phyloP scores from a whole-genome alignment of 1,140 invertebrate species.

The Tribolium castaneum region DNA sequence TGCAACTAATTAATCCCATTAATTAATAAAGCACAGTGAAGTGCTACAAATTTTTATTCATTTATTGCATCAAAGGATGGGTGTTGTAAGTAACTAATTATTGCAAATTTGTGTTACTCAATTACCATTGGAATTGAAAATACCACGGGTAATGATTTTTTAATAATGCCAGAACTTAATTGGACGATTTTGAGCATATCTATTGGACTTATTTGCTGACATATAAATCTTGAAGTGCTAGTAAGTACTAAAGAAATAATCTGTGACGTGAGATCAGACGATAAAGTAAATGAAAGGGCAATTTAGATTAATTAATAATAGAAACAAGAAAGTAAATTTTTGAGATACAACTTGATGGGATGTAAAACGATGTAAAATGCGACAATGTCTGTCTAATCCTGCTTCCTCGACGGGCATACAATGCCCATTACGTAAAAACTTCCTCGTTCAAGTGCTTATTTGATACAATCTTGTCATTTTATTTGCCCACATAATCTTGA shows the following conservation, averaged over 20 bases:
- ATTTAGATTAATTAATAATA: too few relatives aligned
- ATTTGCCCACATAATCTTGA: slow-evolving; percentile 24
- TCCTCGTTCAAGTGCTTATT: slow-evolving; percentile 1
- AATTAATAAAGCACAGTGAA: neutral
- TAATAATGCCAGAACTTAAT: neutral
- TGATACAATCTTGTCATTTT: slow-evolving; percentile 21
- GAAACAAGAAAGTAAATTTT: too few relatives aligned
- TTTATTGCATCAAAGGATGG: neutral
- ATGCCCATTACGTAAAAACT: slow-evolving; percentile 5
- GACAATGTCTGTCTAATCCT: neutral
- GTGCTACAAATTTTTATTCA: neutral
- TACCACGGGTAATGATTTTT: neutral
- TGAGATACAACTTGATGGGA: too few relatives aligned
- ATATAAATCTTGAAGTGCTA: too few relatives aligned
- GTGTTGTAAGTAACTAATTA: too few relatives aligned
- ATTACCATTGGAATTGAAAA: neutral
- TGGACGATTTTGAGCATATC: too few relatives aligned
- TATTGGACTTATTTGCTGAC: too few relatives aligned
- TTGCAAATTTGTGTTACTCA: neutral
- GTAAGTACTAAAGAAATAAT: too few relatives aligned
- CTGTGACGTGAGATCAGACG: too few relatives aligned
- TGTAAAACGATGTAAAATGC: too few relatives aligned
- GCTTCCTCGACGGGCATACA: neutral
- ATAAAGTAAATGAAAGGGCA: too few relatives aligned
- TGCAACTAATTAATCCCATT: neutral